Evolutionary conservation across 2,797 vertebrate genomes (phyloP), one percentile per base, ranked within the genome.

Genomic region (Scomberomorus guttatus): DNA sequence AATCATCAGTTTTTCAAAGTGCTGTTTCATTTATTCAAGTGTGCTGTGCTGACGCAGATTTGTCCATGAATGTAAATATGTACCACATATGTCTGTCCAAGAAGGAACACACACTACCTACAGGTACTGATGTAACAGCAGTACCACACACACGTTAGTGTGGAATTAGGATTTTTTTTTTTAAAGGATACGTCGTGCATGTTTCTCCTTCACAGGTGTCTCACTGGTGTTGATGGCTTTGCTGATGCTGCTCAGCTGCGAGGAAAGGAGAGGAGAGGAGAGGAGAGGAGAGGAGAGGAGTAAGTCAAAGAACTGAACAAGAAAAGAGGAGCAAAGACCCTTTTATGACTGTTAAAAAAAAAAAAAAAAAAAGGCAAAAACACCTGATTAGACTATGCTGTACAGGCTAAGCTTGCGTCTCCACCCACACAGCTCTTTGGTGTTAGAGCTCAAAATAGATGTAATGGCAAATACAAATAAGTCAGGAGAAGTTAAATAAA

Each of bases 171-270:
- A 5, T n/a, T 44, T 15, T 6, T 50, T 60, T 20, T 6, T 50
- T 60, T 20, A 84, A 96, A 99, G 97, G 98, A 99, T 99, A 99
- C 98, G 95, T 50, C 98, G 96, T 6, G 96, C 98, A 66, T 99
- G 98, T 34, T 99, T 99, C 94, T 99, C 98, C 92, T 99, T 99
- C 88, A 99, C 97, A 0, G 98, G 98, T 0, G 95, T 97, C 90
- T 99, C 98, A 51, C 95, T 90, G 0, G 94, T 93, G 88, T 96
- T 99, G 92, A 99, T 99, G 92, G 98, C 98, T 92, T 99, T 99
- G 94, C 97, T 98, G 95, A 99, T 99, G 92, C 98, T 99, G 95
- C 95, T 95, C 63, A 97, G 97, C 98, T 99, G 89, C 2, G 20
- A 34, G 61, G 68, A 79, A 61, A 83, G 10, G 8, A 60, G 44